These are phyloP conservation scores for Synaphobranchus kaupii DNA, from an alignment of 2,797 vertebrate genomes.

Conservation along the genomic window DNA sequence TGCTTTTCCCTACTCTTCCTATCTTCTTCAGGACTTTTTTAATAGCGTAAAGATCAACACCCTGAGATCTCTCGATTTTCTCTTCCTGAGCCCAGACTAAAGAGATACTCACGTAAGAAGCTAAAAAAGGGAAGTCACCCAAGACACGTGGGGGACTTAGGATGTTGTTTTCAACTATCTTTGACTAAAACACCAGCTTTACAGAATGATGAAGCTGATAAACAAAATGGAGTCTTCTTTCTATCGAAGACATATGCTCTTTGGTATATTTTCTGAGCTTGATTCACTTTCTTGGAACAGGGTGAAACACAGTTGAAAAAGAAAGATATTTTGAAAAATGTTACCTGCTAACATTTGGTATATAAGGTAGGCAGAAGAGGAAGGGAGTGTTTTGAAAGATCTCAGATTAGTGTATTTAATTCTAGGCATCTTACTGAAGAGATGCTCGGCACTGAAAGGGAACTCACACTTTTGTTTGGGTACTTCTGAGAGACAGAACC, in stretches of 20 bases:
- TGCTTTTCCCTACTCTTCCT: not conserved
- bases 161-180: not conserved
- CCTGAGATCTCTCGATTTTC: not conserved
- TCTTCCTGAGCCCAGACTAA: not conserved
- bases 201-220: not conserved
- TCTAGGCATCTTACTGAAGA: not conserved
- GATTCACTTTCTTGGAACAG: not conserved
- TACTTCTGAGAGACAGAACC: not conserved
- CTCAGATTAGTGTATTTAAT: not conserved
- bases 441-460: not conserved
- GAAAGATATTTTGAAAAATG: not conserved
- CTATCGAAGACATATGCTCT: not conserved
- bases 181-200: not conserved
- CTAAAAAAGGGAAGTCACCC: not conserved
- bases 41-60: not conserved
- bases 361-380: not conserved
- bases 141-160: not conserved
- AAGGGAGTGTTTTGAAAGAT: not conserved
- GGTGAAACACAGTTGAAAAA: not conserved
- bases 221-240: not conserved
- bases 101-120: not conserved
- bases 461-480: not conserved
- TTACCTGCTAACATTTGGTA: not conserved
- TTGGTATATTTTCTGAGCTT: not conserved
- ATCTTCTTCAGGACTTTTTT: constrained; percentile 1